Percentiles rank a stretch among this genome's conserved stretches.
Evolutionary conservation across 2,888 invertebrate genomes (phyloP).

Genomic region (Nemapogon koenigi): DNA sequence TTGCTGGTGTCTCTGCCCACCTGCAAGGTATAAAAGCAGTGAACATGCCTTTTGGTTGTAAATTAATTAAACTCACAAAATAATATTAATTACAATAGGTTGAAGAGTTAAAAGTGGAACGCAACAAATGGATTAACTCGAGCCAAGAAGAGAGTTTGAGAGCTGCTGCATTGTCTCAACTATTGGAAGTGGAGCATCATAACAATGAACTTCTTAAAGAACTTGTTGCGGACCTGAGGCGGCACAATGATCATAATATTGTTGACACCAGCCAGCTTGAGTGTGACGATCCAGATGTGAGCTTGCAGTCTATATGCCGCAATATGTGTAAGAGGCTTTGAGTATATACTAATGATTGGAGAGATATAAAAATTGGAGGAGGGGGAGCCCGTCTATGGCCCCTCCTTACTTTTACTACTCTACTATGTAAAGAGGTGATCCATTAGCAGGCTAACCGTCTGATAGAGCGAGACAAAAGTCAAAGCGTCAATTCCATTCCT

Average conservation of each 20-base stretch:
- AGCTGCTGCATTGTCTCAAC: slow-evolving; percentile 29
- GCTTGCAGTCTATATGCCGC: slow-evolving; percentile 32
- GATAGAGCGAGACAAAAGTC: too few relatives aligned
- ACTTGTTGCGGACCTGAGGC: slow-evolving; percentile 35
- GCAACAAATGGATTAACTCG: slow-evolving; percentile 36
- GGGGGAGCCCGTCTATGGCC: too few relatives aligned
- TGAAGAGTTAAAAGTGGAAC: slow-evolving; percentile 46
- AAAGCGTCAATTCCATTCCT: too few relatives aligned
- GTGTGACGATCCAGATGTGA: slow-evolving; percentile 47
- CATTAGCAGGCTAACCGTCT: too few relatives aligned
- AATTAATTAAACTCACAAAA: background rate
- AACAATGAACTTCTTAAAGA: slow-evolving; percentile 32
- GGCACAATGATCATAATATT: slow-evolving; percentile 36
- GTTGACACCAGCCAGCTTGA: slow-evolving; percentile 42
- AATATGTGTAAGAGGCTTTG: slow-evolving; percentile 50
- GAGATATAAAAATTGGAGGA: too few relatives aligned
- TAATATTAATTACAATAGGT: slow-evolving; percentile 31
- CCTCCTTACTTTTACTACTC: too few relatives aligned
- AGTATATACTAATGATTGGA: too few relatives aligned
- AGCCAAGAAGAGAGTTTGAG: slow-evolving; percentile 33
- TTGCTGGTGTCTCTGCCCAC: too few relatives aligned
- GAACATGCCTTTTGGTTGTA: too few relatives aligned
- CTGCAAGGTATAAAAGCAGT: too few relatives aligned
- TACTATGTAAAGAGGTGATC: too few relatives aligned
- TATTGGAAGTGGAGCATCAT: slow-evolving; percentile 34